Conservation (phyloP, 2,797 vertebrate species). For the Glyptemys insculpta region DNA sequence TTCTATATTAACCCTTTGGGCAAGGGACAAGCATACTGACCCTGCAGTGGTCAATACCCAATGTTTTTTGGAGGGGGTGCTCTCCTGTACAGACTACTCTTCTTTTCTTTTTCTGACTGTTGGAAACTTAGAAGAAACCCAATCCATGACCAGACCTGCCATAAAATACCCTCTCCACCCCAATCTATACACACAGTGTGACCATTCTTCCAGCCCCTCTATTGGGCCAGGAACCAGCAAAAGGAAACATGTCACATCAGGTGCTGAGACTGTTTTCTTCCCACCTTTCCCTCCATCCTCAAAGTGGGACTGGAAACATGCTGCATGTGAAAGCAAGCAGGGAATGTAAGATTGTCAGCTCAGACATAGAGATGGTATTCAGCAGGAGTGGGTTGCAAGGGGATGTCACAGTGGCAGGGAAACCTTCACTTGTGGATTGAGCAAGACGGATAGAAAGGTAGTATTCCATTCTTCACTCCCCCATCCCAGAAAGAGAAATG, state of each 20-base stretch:
- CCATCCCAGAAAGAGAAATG: background rate
- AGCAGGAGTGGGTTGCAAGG: background rate
- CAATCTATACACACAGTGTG: too few species aligned
- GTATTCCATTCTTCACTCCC: background rate
- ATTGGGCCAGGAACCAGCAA: background rate
- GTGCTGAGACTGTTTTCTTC: background rate
- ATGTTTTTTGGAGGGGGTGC: background rate
- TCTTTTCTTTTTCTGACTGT: background rate
- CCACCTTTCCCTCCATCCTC: background rate
- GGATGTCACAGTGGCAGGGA: background rate
- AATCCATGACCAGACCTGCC: background rate
- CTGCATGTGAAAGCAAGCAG: background rate
- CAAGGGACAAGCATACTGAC: too few species aligned
- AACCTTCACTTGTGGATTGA: background rate
- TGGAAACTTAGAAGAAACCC: background rate
- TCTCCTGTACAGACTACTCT: background rate
- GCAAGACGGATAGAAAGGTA: background rate
- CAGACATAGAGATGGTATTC: background rate
- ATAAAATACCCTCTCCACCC: background rate
- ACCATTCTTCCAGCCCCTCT: too few species aligned
- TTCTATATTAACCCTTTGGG: slow-evolving; percentile 13
- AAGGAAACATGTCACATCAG: background rate
- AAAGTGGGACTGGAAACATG: background rate
- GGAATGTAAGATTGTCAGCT: background rate
- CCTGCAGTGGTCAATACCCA: background rate